Percentiles rank a stretch among this genome's conserved stretches.
Conservation (phyloP, 2,113 vertebrate species). For the Calidris pugnax region DNA sequence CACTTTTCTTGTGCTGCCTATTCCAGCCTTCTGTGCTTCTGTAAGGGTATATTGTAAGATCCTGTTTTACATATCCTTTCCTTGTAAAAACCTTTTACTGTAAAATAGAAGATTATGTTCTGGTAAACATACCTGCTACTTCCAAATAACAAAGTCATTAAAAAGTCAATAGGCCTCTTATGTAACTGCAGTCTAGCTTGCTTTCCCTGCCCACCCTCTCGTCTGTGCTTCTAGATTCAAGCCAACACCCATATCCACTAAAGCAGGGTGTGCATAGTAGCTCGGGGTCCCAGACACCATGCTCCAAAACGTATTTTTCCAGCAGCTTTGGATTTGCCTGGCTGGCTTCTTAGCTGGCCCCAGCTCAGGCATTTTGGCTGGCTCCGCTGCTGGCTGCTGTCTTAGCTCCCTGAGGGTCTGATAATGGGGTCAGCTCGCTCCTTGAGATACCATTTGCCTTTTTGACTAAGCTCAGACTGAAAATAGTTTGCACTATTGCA, state of each 20-base stretch:
- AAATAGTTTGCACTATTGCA: not conserved
- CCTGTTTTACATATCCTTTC: not conserved
- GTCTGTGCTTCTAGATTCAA: not conserved
- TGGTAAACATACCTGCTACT: constrained; percentile 33
- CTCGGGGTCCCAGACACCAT: constrained; percentile 21
- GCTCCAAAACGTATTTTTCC: constrained; percentile 61
- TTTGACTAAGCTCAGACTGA: not conserved
- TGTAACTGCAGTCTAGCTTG: not conserved
- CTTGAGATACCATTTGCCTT: constrained; percentile 25
- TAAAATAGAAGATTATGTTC: constrained; percentile 15
- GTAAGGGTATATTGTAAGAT: not conserved
- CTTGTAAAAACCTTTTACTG: not conserved
- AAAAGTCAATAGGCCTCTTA: constrained; percentile 24
- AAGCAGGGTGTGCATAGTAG: constrained; percentile 21
- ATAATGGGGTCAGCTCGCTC: constrained; percentile 52
- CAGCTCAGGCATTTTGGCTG: constrained; percentile 63
- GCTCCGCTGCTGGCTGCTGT: constrained; percentile 52
- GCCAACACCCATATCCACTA: constrained; percentile 15
- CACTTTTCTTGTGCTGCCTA: not conserved
- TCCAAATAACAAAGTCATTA: constrained; percentile 10
- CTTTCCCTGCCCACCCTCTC: not conserved
- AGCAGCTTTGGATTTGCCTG: constrained; percentile 55
- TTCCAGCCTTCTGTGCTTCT: not conserved
- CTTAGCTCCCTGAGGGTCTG: constrained; percentile 51
- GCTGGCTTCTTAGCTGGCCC: constrained; percentile 65